Base-by-base conservation (phyloP, 2,888 invertebrate genomes). In the Rotaria sp. region DNA sequence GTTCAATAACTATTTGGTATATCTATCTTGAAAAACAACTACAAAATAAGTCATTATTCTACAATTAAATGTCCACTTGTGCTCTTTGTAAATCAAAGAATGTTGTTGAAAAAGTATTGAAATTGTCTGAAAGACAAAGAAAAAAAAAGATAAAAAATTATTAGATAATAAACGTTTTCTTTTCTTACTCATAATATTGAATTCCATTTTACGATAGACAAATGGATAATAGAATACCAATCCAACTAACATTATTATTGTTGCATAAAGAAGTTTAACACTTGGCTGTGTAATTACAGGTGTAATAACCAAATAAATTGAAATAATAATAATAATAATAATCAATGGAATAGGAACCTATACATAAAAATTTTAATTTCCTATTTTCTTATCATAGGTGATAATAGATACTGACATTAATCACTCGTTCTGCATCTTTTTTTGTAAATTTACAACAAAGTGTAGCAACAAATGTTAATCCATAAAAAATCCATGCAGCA, bases 141-240 rank as follows among this genome's bases (percentile, higher is more conserved):
- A 67, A 30, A 67, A 67, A 35, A 30, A 35, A 4, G 38, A 74
- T 15, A 38, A 21, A 38, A 35, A 67, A 67, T 67, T 2, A 30
- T 26, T 67, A n/a, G 8, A 11, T 18, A 5, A 67, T 15, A 30
- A 13, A 67, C 7, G 18, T 35, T 10, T 26, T 5, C 0, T 30
- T 41, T 7, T 50, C 50, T 84, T 84, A 84, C 84, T 38, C 2
- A 38, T 84, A 21, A 45, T 38, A 1, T 13, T n/a, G 0, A 84
- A 52, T 26, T 57, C 57, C 2, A 24, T 50, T 41, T 48, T 50
- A 11, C 18, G 38, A 57, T 84, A 84, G 8, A 84, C 84, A n/a
- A 84, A 84, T 57, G 84, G 84, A 41, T 55, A 84, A 57, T 84
- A 84, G 11, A 55, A 84, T 7, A 84, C 30, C 11, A 84, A n/a